These are phyloP conservation scores for Spodoptera frugiperda DNA, from an alignment of 1,140 invertebrate genomes.

Conservation along the genomic window DNA sequence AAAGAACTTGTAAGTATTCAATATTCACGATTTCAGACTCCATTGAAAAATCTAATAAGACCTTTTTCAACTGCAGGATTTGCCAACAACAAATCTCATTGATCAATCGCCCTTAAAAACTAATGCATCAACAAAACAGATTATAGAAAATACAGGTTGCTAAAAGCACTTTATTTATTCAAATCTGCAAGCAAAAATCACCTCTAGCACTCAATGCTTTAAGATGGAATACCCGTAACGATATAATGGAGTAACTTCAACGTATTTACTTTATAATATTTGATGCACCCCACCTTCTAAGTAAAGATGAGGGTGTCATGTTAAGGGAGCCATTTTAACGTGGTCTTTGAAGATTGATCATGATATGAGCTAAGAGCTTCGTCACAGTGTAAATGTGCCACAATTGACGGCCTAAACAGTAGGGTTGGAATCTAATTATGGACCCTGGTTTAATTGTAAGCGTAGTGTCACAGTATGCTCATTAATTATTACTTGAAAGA, in stretches of 20 bases:
- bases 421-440: slow-evolving; percentile 17
- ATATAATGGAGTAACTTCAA: not conserved
- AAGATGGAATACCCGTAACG: too few relatives aligned
- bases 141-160: too few relatives aligned
- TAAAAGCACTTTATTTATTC: not conserved
- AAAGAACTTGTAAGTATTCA: too few relatives aligned
- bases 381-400: slow-evolving; percentile 10
- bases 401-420: slow-evolving; percentile 18
- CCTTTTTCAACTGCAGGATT: too few relatives aligned
- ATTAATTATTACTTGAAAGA: too few relatives aligned
- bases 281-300: slow-evolving; percentile 16
- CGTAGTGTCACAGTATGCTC: not conserved
- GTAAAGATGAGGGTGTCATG: not conserved
- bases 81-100: too few relatives aligned
- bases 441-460: not conserved
- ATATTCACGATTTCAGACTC: too few relatives aligned
- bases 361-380: slow-evolving; percentile 13
- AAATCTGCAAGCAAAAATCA: too few relatives aligned
- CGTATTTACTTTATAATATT: slow-evolving; percentile 28
- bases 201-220: not conserved
- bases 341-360: slow-evolving; percentile 15
- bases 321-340: not conserved
- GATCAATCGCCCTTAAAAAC: too few relatives aligned
- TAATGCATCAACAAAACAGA: too few relatives aligned
- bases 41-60: too few relatives aligned